phyloP scores from a whole-genome alignment of 2,113 vertebrate genomes.

The Platysternon megacephalum region DNA sequence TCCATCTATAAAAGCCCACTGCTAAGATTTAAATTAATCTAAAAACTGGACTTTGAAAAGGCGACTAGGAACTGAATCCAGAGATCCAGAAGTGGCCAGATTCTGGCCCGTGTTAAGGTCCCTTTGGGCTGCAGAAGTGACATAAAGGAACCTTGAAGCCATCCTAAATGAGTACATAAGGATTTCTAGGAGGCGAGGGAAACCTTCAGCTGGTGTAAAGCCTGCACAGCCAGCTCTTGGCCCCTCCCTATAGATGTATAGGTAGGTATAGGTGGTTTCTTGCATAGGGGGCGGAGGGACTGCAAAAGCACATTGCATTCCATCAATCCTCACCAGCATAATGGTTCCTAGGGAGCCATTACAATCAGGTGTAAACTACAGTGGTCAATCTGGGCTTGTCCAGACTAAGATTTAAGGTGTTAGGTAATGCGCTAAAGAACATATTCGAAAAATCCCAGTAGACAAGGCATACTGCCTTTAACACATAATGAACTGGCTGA shows the following conservation, averaged over 20 bases:
- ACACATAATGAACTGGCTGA: not conserved
- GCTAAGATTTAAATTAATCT: not conserved
- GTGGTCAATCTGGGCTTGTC: not conserved
- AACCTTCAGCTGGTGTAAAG: not conserved
- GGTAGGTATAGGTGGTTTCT: not conserved
- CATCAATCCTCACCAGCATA: not conserved
- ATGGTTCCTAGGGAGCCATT: not conserved
- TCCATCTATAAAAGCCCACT: not conserved
- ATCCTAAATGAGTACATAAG: not conserved
- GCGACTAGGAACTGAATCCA: not conserved
- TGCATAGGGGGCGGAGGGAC: not conserved
- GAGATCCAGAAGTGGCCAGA: not conserved
- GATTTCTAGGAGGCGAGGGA: not conserved
- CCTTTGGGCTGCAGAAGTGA: not conserved
- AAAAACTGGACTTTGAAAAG: not conserved
- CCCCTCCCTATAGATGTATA: not conserved
- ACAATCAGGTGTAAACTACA: not conserved
- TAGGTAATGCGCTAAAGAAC: not conserved
- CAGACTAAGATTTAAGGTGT: not conserved
- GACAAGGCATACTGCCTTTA: not conserved
- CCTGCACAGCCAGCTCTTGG: not conserved
- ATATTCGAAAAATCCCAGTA: not conserved
- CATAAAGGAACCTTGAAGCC: not conserved
- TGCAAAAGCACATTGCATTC: not conserved
- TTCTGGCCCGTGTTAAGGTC: not conserved